Evolutionary conservation across 2,888 invertebrate species (phyloP).

Genomic region (Aporophyla nigra): DNA sequence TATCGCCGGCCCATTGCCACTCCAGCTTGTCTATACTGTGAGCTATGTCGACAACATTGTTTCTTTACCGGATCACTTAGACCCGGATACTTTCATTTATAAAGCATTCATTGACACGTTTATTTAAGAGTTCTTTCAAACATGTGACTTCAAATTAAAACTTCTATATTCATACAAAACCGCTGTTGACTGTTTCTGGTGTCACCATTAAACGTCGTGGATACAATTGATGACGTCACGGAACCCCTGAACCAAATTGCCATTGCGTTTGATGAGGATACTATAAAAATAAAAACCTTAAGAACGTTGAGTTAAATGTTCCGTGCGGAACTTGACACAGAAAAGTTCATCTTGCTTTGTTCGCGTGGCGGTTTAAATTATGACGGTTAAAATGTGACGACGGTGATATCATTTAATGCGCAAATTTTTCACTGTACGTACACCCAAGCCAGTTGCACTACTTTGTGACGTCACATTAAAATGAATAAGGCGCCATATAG

Average conservation of each 20-base stretch:
- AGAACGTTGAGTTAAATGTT: constrained; percentile 28
- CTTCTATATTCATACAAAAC: constrained; percentile 15
- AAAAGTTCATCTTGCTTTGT: neutral
- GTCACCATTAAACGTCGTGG: constrained; percentile 26
- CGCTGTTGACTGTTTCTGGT: neutral
- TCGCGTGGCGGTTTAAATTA: neutral
- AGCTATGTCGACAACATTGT: neutral
- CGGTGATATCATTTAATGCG: too few species aligned
- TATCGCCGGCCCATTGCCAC: neutral
- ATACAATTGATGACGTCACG: constrained; percentile 27
- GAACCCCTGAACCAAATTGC: constrained; percentile 26
- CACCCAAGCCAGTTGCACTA: too few species aligned
- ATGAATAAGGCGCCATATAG: too few species aligned
- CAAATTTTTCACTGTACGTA: too few species aligned
- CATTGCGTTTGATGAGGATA: constrained; percentile 22
- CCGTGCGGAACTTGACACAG: constrained; percentile 1
- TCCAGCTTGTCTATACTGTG: neutral
- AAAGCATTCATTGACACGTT: too few species aligned
- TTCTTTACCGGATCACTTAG: neutral
- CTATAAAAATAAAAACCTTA: constrained; percentile 5
- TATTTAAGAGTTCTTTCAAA: neutral
- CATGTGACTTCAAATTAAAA: neutral
- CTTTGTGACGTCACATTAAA: too few species aligned
- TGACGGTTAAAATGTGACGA: neutral
- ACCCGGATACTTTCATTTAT: neutral